Evolutionary conservation across 92 coral and sea anemone species (phyloP), one percentile per base, ranked within the genome.

Genomic region (Umimayanthus kanabou): DNA sequence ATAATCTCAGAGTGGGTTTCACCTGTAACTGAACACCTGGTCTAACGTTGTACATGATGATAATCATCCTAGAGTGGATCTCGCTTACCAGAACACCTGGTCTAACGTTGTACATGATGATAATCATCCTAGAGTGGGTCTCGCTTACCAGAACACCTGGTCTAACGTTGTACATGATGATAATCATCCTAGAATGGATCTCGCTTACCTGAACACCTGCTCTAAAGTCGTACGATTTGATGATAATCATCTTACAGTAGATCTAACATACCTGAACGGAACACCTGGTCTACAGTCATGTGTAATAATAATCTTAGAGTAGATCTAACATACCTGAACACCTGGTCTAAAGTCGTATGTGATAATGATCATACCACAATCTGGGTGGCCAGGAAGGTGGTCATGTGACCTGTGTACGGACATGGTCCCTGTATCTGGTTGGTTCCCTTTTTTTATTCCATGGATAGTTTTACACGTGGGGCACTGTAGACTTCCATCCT

Each of bases 401-500:
- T 82, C 79, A 61, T 80, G 91, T 69, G 85, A 89, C 43, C 29
- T 90, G 66, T 66, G 75, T 13, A 93, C 84, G 43, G 87, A 67
- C 98, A 96, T 96, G 29, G 78, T 57, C 29, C 98, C 98, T 80
- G 85, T 92, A 28, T 43, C 80, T 25, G 98, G 98, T 28, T 96
- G 98, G 53, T 61, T 93, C 9, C 98, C 98, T 23, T 80, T 90
- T 85, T 93, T 96, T 8, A 92, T 72, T 11, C 98, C 98, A 88
- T 96, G 96, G 80, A 96, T 96, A 43, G 95, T 88, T 88, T 96
- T 96, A 75, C 98, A 96, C 80, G 98, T 93, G 1, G 98, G 98
- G 61, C 98, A 96, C 90, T 93, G 98, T 25, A 96, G 77, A 88
- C 98, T 90, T 30, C 94, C 98, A 81, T 92, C 91, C 98, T 96